Evolutionary conservation across 1,140 invertebrate genomes (phyloP).

Genomic region (Nebria ingens): DNA sequence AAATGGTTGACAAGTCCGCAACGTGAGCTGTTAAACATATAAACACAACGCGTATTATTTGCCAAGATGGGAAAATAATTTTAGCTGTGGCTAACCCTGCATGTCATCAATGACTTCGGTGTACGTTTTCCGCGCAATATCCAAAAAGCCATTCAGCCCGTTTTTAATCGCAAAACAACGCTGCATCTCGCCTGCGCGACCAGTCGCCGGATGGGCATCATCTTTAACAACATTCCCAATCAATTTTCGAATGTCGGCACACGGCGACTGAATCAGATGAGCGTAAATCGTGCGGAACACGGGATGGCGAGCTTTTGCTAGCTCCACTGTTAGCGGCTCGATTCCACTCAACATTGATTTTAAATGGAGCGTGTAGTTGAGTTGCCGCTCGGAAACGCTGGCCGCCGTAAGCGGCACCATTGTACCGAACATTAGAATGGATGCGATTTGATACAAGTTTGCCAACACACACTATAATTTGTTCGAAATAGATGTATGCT

Average conservation of each 20-base stretch:
- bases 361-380: constrained; percentile 67
- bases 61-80: too few species aligned
- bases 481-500: constrained; percentile 16
- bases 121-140: constrained; percentile 67
- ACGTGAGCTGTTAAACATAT: constrained; percentile 38
- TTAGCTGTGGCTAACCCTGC: too few species aligned
- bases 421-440: constrained; percentile 41
- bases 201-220: constrained; percentile 51
- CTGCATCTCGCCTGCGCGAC: constrained; percentile 62
- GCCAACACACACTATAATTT: not conserved
- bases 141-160: constrained; percentile 60
- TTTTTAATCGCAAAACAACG: constrained; percentile 76
- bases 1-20: constrained; percentile 48
- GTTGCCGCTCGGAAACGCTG: constrained; percentile 56
- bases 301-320: constrained; percentile 45
- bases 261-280: constrained; percentile 13
- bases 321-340: constrained; percentile 48
- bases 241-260: constrained; percentile 43
- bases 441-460: constrained; percentile 38
- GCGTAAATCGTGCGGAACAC: constrained; percentile 37
- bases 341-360: constrained; percentile 68
- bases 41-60: too few species aligned
- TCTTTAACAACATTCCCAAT: constrained; percentile 61
- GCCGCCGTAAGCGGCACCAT: constrained; percentile 45
- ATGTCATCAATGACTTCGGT: constrained; percentile 70